Base-by-base conservation (phyloP, 2,797 vertebrate genomes). In the Enteromius afrohamiltoni region DNA sequence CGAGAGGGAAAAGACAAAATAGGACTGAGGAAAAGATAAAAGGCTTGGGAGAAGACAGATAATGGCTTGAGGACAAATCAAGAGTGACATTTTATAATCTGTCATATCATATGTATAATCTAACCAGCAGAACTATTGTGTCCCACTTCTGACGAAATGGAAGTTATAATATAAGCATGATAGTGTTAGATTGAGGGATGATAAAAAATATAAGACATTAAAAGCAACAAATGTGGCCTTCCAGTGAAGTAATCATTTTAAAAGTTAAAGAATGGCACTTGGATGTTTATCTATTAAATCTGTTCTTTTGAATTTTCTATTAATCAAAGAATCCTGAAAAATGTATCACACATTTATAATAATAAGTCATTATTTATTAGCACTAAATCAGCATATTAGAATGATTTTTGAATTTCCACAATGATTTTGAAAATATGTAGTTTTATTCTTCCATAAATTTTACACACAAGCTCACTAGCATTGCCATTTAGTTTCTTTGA, bases 11-110 rank as follows among this genome's bases (percentile, higher is more conserved):
- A 29, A 16, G n/a, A 58, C n/a, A 75, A 60, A 3, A 55, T 6
- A 16, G 40, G 62, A n/a, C 23, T 26, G 67, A 19, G 23, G 49
- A 81, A 37, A 55, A n/a, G 16, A 79, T 65, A 53, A 68, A 68
- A 26, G 60, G 37, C 19, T 73, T 31, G 17, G 64, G 64, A 80
- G 10, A 70, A 19, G 16, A 37, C 2, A 70, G 49, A 69, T 55
- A 58, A 70, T 45, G 17, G 67, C 49, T 71, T 31, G 17, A 71
- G 67, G 26, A 73, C 19, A 73, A 47, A 81, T 81, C 73, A 47
- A 47, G 26, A n/a, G 6, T 71, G 68, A 47, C 11, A 26, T 71
- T 45, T 71, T 70, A 60, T 40, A 60, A 60, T 80, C 65, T 58
- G 49, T 29, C 49, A 1, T 58, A 45, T 1, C 13, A 29, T 71